Conservation (phyloP, 2,888 invertebrate genomes). For the Geotrupes spiniger region DNA sequence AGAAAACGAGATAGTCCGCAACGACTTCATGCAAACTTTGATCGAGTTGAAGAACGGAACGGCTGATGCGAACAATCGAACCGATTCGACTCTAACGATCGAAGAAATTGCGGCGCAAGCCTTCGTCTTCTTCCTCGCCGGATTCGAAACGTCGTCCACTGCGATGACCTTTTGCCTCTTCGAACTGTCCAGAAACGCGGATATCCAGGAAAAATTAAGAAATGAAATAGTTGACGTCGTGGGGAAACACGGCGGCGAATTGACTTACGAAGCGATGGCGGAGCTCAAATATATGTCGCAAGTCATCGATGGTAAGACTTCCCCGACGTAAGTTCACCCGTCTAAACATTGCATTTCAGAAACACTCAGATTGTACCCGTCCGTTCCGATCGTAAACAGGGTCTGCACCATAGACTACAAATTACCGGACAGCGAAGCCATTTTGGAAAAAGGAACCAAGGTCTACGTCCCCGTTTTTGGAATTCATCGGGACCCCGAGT, state of each 20-base stretch:
- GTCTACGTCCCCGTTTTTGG: constrained; percentile 34
- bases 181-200: constrained; percentile 50
- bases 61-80: too few relatives aligned
- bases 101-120: constrained; percentile 52
- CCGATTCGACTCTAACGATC: constrained; percentile 26
- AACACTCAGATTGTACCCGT: constrained; percentile 43
- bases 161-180: constrained; percentile 57
- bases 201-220: constrained; percentile 49
- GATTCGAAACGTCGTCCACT: constrained; percentile 61
- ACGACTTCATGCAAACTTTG: constrained; percentile 47
- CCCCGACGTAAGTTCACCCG: background rate
- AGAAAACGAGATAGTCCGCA: constrained; percentile 30
- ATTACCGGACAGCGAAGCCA: constrained; percentile 30
- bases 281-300: constrained; percentile 52
- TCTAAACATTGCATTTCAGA: constrained; percentile 32
- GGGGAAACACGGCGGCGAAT: constrained; percentile 37
- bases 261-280: constrained; percentile 47
- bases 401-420: constrained; percentile 31
- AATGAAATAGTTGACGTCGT: constrained; percentile 44
- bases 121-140: constrained; percentile 59
- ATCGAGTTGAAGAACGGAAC: constrained; percentile 30
- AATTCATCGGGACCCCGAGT: constrained; percentile 40
- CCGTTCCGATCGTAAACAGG: constrained; percentile 35
- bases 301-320: constrained; percentile 32
- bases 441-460: constrained; percentile 29